Conservation (phyloP, 2,113 vertebrate species). For the Orycteropus afer region DNA sequence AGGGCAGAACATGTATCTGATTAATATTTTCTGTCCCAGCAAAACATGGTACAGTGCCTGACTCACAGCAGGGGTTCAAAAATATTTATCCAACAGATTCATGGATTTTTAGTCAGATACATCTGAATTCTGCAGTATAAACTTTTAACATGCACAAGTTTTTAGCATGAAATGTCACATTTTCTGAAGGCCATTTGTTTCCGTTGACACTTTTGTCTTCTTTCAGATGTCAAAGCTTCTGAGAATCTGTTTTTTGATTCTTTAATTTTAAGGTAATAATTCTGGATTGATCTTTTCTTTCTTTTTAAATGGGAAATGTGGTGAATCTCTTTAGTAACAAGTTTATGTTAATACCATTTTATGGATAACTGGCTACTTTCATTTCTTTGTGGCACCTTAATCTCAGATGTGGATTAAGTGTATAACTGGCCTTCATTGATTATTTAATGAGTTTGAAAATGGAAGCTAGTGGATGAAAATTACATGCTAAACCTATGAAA, state of each 20-base stretch:
- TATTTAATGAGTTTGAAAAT: slow-evolving; percentile 33
- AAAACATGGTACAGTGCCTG: slow-evolving; percentile 35
- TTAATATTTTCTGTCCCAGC: slow-evolving; percentile 41
- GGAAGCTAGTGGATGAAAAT: neutral
- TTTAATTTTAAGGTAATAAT: neutral
- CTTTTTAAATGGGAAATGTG: neutral
- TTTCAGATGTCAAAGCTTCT: neutral
- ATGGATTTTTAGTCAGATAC: slow-evolving; percentile 5
- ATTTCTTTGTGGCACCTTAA: neutral
- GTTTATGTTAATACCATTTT: neutral
- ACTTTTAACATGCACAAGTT: neutral
- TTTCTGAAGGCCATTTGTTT: neutral
- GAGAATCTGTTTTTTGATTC: neutral
- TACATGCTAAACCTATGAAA: neutral
- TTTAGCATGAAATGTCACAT: neutral
- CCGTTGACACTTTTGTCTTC: neutral
- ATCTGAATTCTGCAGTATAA: neutral
- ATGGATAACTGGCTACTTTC: neutral
- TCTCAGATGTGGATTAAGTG: neutral
- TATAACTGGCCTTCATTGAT: neutral
- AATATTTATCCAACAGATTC: slow-evolving; percentile 10
- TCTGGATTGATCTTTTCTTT: neutral
- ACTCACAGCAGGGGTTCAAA: neutral
- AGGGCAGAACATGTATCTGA: slow-evolving; percentile 44
- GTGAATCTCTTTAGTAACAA: neutral